A percentile compares a stretch with the other conserved stretches of the same genome.
Evolutionary conservation across 2,797 vertebrate species (phyloP).

Genomic region (Pipistrellus kuhlii): DNA sequence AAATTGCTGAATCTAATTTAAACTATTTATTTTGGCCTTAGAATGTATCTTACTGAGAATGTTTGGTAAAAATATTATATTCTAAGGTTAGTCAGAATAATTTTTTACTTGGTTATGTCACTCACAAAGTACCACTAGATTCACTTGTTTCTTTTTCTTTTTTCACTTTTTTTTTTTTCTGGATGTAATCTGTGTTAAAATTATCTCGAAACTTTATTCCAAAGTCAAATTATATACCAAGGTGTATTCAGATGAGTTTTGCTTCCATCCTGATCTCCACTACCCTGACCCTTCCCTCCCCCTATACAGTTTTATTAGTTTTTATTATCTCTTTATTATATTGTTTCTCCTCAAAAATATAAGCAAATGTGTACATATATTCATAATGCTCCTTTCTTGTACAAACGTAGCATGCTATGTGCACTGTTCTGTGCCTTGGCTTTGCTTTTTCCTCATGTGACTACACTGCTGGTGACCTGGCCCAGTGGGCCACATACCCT

Average conservation of each 20-base stretch:
- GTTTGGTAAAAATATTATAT: neutral
- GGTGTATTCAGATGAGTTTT: neutral
- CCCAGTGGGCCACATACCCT: no score
- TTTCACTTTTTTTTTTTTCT: neutral
- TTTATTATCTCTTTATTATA: neutral
- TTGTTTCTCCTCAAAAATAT: neutral
- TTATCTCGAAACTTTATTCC: neutral
- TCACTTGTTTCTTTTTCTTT: neutral
- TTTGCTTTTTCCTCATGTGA: neutral
- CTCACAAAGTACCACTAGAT: neutral
- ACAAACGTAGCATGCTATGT: rapidly evolving
- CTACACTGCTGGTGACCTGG: no score
- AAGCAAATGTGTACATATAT: neutral
- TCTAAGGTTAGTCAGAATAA: neutral
- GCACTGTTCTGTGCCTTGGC: no score
- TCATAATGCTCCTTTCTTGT: neutral
- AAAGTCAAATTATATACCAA: neutral
- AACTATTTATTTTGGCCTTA: neutral
- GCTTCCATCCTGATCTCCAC: neutral
- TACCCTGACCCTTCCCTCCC: neutral
- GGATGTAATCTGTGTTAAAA: neutral
- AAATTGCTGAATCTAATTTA: neutral
- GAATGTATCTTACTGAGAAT: neutral
- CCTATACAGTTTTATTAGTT: neutral
- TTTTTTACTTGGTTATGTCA: neutral